These are phyloP conservation scores for Anhinga rufa DNA, from an alignment of 2,113 vertebrate species.

Conservation along the genomic window DNA sequence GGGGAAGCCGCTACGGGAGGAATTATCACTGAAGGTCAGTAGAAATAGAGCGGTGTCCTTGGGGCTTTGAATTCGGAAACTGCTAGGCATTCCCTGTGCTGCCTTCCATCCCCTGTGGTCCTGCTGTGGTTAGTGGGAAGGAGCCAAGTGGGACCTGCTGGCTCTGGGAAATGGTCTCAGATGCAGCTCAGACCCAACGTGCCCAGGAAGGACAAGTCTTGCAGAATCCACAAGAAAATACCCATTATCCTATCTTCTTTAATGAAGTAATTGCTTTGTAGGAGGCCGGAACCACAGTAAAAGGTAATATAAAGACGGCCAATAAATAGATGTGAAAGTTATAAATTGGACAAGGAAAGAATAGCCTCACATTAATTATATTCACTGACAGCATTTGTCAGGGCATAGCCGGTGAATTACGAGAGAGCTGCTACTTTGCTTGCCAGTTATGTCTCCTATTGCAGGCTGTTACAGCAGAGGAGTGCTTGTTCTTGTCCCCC, in stretches of 20 bases:
- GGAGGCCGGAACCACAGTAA: background rate
- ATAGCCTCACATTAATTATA: background rate
- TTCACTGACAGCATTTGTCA: background rate
- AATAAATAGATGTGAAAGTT: background rate
- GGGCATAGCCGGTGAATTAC: background rate
- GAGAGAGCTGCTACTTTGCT: background rate
- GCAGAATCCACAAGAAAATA: background rate
- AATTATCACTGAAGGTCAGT: background rate
- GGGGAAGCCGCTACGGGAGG: background rate
- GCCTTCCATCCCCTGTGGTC: background rate
- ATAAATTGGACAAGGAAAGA: background rate
- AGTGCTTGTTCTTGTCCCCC: background rate
- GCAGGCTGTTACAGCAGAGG: background rate
- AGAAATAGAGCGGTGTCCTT: background rate
- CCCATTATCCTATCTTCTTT: background rate
- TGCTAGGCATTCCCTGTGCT: background rate
- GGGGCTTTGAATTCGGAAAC: background rate
- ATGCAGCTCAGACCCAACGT: background rate
- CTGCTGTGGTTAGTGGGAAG: background rate
- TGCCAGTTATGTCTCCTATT: background rate
- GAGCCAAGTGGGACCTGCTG: background rate
- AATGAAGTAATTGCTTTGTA: background rate
- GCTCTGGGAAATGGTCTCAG: background rate
- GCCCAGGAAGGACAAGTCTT: background rate
- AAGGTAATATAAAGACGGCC: background rate